A percentile compares a stretch with the other conserved stretches of the same genome.
Evolutionary conservation across 2,888 invertebrate genomes (phyloP).

Genomic region (Portevinia maculata): DNA sequence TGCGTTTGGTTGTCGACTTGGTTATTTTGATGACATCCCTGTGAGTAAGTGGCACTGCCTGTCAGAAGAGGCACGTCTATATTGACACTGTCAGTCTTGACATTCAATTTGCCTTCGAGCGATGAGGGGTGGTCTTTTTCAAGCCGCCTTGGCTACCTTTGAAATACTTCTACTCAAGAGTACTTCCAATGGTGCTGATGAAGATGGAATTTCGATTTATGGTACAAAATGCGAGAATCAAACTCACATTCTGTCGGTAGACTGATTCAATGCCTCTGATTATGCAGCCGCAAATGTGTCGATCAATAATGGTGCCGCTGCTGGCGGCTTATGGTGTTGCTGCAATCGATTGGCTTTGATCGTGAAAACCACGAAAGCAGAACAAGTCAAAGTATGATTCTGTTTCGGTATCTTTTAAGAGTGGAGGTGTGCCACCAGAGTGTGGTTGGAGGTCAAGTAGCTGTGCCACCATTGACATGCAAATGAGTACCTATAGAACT

Average conservation of each 20-base stretch:
- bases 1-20: conserved; percentile 29
- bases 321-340: neutral
- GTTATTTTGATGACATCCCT: conserved; percentile 39
- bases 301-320: conserved; percentile 33
- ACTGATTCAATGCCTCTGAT: conserved; percentile 40
- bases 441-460: conserved; percentile 2
- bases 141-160: conserved; percentile 19
- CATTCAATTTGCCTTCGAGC: conserved; percentile 56
- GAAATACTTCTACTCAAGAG: conserved; percentile 12
- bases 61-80: conserved; percentile 33
- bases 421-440: conserved; percentile 34
- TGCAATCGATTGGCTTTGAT: conserved; percentile 67
- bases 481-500: neutral
- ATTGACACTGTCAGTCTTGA: conserved; percentile 58
- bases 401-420: conserved; percentile 15
- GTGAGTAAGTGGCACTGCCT: neutral
- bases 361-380: conserved; percentile 58
- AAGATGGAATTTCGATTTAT: conserved; percentile 13
- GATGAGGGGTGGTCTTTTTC: conserved; percentile 52
- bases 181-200: neutral
- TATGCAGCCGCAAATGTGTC: conserved; percentile 29
- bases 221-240: conserved; percentile 17
- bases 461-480: neutral
- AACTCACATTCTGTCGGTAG: conserved; percentile 27
- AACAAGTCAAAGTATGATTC: conserved; percentile 35